These are phyloP conservation scores for Sebastes iracundus DNA, from an alignment of 2,797 vertebrate genomes.

Conservation along the genomic window DNA sequence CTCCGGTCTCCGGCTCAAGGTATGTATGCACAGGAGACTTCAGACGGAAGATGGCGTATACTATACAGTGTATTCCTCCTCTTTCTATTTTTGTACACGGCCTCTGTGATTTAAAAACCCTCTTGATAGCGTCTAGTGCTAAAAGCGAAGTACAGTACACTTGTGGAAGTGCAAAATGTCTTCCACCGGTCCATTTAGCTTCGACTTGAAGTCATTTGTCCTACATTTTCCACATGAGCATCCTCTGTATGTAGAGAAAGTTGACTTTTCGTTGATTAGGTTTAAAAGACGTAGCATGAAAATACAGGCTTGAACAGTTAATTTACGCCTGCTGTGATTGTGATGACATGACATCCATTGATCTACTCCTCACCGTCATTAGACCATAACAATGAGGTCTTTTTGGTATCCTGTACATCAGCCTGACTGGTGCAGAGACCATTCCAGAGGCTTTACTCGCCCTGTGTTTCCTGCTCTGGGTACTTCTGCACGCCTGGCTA, in stretches of 20 bases:
- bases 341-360: constrained; percentile 26
- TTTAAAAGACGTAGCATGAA: constrained; percentile 9
- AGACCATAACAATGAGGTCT: constrained; percentile 24
- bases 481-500: constrained; percentile 61
- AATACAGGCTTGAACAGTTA: not conserved
- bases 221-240: constrained; percentile 8
- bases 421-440: constrained; percentile 47
- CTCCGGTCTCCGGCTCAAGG: constrained; percentile 50
- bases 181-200: constrained; percentile 5
- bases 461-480: constrained; percentile 54
- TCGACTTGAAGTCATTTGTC: constrained; percentile 15
- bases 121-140: constrained; percentile 40
- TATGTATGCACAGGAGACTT: constrained; percentile 67
- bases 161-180: constrained; percentile 35
- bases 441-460: constrained; percentile 29
- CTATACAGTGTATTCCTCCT: constrained; percentile 30
- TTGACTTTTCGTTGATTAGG: not conserved
- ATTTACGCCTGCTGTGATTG: not conserved
- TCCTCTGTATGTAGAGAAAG: not conserved
- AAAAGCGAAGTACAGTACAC: constrained; percentile 35
- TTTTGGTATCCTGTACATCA: constrained; percentile 5
- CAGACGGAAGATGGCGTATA: constrained; percentile 27
- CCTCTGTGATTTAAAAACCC: constrained; percentile 54
- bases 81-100: constrained; percentile 60
- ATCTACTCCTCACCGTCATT: constrained; percentile 31